Conservation (phyloP, 2,113 vertebrate species). For the Cromileptes altivelis region DNA sequence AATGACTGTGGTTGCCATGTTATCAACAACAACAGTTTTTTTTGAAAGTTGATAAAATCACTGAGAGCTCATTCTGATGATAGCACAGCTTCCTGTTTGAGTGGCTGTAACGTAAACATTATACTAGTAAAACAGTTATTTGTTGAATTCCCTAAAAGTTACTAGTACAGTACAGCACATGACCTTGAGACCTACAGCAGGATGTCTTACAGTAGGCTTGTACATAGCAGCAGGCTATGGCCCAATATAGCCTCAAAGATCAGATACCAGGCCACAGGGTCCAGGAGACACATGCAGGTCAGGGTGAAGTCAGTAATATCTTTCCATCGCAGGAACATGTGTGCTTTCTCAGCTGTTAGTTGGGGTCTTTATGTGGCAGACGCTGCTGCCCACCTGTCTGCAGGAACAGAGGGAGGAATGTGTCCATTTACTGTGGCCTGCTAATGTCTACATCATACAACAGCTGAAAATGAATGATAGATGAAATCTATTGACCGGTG, state of each 20-base stretch:
- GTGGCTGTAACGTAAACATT: background rate
- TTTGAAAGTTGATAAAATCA: background rate
- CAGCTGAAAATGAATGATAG: background rate
- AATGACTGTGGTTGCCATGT: too few relatives aligned
- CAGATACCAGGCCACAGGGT: constrained; percentile 70
- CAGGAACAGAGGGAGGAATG: constrained; percentile 20
- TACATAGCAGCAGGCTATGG: constrained; percentile 52
- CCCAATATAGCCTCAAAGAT: constrained; percentile 75
- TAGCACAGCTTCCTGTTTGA: constrained; percentile 3
- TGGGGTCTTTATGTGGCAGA: constrained; percentile 36
- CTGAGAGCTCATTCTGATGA: background rate
- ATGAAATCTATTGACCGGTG: background rate
- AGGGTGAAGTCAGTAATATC: constrained; percentile 52
- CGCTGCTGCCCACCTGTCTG: constrained; percentile 43
- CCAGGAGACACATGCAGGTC: constrained; percentile 57
- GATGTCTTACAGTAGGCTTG: constrained; percentile 32
- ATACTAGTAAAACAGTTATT: background rate
- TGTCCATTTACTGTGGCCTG: background rate
- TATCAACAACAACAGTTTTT: too few relatives aligned
- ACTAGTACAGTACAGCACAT: background rate
- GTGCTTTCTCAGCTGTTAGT: constrained; percentile 67
- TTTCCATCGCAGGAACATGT: constrained; percentile 51
- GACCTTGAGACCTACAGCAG: constrained; percentile 8
- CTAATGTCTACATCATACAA: background rate
- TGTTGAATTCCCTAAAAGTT: background rate